phyloP scores from a whole-genome alignment of 2,113 vertebrate genomes.

The Mormoops blainvillei region DNA sequence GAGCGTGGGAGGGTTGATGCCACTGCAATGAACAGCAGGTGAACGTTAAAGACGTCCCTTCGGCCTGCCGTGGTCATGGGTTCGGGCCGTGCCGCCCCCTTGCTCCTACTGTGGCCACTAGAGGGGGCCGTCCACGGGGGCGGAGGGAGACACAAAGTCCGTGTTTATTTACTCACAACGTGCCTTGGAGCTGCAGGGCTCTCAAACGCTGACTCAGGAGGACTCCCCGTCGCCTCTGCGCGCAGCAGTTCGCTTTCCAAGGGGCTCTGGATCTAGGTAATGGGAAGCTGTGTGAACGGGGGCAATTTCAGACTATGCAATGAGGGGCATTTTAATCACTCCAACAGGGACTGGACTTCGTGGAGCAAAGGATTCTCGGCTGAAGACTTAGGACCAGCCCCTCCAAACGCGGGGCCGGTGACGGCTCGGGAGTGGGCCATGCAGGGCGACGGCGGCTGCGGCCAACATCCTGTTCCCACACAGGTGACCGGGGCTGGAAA shows the following conservation, averaged over 20 bases:
- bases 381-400: constrained; percentile 35
- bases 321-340: constrained; percentile 60
- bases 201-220: constrained; percentile 53
- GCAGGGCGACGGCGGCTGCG: neutral
- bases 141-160: constrained; percentile 29
- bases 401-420: neutral
- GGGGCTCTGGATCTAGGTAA: constrained; percentile 63
- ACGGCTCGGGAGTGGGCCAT: neutral
- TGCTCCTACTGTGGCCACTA: constrained; percentile 50
- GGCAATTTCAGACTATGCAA: constrained; percentile 56
- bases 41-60: constrained; percentile 67
- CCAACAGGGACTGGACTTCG: constrained; percentile 49
- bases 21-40: constrained; percentile 63
- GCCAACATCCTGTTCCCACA: neutral
- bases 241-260: constrained; percentile 55
- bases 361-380: constrained; percentile 9
- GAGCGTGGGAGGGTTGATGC: constrained; percentile 70
- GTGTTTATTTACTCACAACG: constrained; percentile 51
- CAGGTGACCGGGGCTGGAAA: neutral
- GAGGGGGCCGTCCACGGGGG: constrained; percentile 34
- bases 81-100: constrained; percentile 14
- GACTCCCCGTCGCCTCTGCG: neutral
- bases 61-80: constrained; percentile 43
- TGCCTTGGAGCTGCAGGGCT: neutral
- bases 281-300: constrained; percentile 9